Conservation (phyloP, 2,888 invertebrate genomes). For the Campoletis raptor region DNA sequence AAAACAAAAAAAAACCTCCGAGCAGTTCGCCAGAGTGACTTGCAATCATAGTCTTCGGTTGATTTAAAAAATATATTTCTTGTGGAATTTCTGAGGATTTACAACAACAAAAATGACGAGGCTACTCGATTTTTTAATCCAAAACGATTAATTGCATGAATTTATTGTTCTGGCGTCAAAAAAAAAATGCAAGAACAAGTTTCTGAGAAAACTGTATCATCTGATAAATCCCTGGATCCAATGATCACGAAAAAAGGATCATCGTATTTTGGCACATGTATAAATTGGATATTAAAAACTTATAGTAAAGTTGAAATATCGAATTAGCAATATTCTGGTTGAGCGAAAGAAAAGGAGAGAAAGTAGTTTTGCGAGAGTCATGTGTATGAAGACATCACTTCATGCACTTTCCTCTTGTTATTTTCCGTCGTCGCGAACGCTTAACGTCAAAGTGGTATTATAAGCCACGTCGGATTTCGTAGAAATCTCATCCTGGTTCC, state of each 20-base stretch:
- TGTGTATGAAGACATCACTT: constrained; percentile 23
- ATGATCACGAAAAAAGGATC: background rate
- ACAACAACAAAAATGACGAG: background rate
- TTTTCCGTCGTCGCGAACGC: background rate
- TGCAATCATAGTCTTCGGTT: background rate
- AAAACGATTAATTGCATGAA: background rate
- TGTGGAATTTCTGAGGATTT: background rate
- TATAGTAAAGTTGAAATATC: constrained; percentile 25
- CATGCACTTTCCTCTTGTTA: background rate
- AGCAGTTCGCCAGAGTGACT: too few relatives aligned
- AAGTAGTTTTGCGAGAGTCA: constrained; percentile 5
- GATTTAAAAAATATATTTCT: background rate
- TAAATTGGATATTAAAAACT: background rate
- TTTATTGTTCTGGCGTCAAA: background rate
- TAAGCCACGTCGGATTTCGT: constrained; percentile 56
- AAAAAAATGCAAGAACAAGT: background rate
- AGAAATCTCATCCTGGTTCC: constrained; percentile 42
- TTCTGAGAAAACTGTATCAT: background rate
- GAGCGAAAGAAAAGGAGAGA: background rate
- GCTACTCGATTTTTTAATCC: background rate
- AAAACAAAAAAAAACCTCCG: too few relatives aligned
- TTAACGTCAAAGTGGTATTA: constrained; percentile 31
- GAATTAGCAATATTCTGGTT: constrained; percentile 41
- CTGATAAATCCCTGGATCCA: background rate
- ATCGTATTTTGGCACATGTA: background rate